Base-by-base conservation (phyloP, 2,888 invertebrate genomes). In the Caenorhabditis macrosperma region DNA sequence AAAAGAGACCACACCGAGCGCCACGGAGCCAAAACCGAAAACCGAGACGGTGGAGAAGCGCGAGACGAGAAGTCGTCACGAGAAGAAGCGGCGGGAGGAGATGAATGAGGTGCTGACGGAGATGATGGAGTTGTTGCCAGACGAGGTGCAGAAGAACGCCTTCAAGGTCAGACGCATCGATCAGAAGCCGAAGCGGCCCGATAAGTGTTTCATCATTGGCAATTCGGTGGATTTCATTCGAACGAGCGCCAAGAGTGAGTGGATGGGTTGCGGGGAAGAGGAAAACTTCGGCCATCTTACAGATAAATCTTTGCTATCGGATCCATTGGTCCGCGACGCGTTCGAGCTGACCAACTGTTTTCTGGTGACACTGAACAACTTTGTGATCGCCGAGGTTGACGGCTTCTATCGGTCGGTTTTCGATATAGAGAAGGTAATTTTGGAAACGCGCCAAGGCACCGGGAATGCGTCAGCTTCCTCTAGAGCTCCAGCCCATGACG, bases 121-220 rank as follows among this genome's bases (percentile, higher is more conserved):
- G 50, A 76, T 80, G 80, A 61, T 63, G 66, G 24, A 22, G 1
- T 41, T 67, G 2, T 17, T 80, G 17, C 66, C 76, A 5, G 55
- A 54, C 15, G 35, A 33, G n/a, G n/a, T 64, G 1, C 24, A 26
- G 17, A 4, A 12, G 2, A 24, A 57, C 57, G 54, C 20, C 10
- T 38, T 17, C 46, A 46, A 46, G n/a, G 0, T 26, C 12, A 20
- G 46, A 9, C 30, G 46, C 4, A 26, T 22, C 9, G 52, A 68
- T 54, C 63, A 63, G n/a, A 48, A 67, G 10, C 60, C 76, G 20
- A 64, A 61, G 41, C 60, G 68, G 28, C 80, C 76, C 22, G 76
- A 80, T 41, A 80, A 80, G 50, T 80, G 80, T 28, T 71, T 54
- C 20, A 72, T 80, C 5, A 80, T 80, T 41, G 69, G 76, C 0